phyloP scores from a whole-genome alignment of 53 echinoderm and acorn worm genomes.

The Luidia sarsii region DNA sequence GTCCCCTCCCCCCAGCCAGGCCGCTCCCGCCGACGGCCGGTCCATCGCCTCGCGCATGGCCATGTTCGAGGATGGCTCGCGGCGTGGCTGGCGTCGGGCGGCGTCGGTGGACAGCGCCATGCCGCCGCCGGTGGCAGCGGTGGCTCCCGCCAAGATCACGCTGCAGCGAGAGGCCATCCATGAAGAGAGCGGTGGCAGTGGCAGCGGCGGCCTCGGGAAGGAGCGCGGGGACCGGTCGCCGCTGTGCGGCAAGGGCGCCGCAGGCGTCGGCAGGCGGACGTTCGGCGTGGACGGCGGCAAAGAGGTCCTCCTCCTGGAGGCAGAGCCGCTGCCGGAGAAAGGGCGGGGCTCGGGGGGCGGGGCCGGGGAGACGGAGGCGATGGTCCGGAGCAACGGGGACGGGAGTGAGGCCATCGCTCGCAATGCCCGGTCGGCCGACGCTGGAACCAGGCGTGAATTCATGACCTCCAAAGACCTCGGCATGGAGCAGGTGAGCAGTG shows the following conservation, averaged over 20 bases:
- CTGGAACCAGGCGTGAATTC: constrained; percentile 41
- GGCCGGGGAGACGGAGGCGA: constrained; percentile 13
- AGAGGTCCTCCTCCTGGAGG: constrained; percentile 68
- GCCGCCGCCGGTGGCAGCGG: constrained; percentile 28
- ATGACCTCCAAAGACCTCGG: constrained; percentile 85
- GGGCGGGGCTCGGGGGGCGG: background rate
- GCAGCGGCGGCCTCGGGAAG: background rate
- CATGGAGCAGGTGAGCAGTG: constrained; percentile 83
- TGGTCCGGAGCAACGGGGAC: constrained; percentile 55
- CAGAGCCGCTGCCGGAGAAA: constrained; percentile 25
- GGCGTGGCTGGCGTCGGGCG: constrained; percentile 4
- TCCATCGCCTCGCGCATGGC: constrained; percentile 64
- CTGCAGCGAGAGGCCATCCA: constrained; percentile 46
- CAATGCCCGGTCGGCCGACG: background rate
- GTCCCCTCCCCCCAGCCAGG: constrained; percentile 26
- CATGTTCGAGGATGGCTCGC: constrained; percentile 48
- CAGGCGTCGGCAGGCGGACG: too few relatives aligned
- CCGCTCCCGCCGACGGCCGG: constrained; percentile 3
- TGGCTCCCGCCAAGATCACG: constrained; percentile 41
- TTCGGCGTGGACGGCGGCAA: constrained; percentile 56
- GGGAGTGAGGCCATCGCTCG: constrained; percentile 46
- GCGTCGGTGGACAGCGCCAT: constrained; percentile 48
- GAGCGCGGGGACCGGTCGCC: constrained; percentile 22
- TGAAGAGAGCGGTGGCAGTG: constrained; percentile 23
- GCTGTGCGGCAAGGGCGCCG: constrained; percentile 16